Evolutionary conservation across 2,113 vertebrate species (phyloP), one percentile per base, ranked within the genome.

Genomic region (Stercorarius parasiticus): DNA sequence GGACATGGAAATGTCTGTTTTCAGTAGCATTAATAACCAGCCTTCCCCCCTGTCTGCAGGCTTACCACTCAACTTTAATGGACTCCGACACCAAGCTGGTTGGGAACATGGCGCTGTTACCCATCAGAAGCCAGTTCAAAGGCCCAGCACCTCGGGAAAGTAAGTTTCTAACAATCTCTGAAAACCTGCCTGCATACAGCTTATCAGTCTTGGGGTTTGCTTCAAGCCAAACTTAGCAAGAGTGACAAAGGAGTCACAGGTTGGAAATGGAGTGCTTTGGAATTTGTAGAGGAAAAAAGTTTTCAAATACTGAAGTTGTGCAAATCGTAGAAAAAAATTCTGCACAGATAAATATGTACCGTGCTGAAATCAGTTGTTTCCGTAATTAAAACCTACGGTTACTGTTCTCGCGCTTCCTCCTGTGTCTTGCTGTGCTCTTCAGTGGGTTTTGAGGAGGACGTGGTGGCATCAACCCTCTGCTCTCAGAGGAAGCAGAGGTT

Each of bases 101-200:
- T 95, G 99, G 99, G 66, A 99, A 99, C 87, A 99, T 99, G 99
- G 99, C 99, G 3, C 82, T 99, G 95, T 97, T 99, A 56, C 99
- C 99, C 47, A 98, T 99, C 76, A 99, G 98, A 95, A 99, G 99
- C 81, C 99, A 99, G 96, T 99, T 99, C 96, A 99, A 99, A 97
- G 99, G 99, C 71, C 99, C 99, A 11, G 99, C 99, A 11, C 98
- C 99, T 58, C 98, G 98, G 97, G 99, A 99, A 96, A 99, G 99
- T 99, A 97, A 98, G 99, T 98, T 69, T 30, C 8, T 58, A 30
- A 47, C 27, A 14, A 38, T 36, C 19, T 72, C 56, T 65, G 66
- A 83, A 45, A 32, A 15, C 4, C 32, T 83, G 18, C 29, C 26
- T 58, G 9, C 2, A 2, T 56, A 7, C 43, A 52, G 43, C 50